These are phyloP conservation scores for Anaspis maculata DNA, from an alignment of 2,888 invertebrate species.

Conservation along the genomic window DNA sequence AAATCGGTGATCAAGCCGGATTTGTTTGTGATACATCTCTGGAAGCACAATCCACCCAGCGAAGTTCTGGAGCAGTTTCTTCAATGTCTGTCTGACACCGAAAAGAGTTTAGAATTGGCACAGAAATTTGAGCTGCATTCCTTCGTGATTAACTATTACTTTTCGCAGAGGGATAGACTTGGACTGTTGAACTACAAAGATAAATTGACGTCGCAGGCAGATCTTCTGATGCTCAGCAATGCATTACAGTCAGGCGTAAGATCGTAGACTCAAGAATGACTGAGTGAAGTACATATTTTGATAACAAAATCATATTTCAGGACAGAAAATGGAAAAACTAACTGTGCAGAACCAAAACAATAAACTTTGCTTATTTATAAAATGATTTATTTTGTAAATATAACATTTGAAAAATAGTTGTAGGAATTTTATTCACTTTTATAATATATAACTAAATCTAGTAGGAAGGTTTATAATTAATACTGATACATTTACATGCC, in stretches of 20 bases:
- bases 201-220: too few species aligned
- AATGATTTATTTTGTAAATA: conserved; percentile 10
- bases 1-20: conserved; percentile 31
- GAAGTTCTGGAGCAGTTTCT: conserved; percentile 41
- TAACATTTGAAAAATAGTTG: too few species aligned
- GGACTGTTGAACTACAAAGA: too few species aligned
- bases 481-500: conserved; percentile 39
- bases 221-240: conserved; percentile 65
- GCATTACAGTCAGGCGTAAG: conserved; percentile 44
- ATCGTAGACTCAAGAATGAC: too few species aligned
- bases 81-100: conserved; percentile 33
- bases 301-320: too few species aligned
- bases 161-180: conserved; percentile 53
- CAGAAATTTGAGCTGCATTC: conserved; percentile 57
- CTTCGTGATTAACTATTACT: conserved; percentile 54
- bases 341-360: conserved; percentile 1
- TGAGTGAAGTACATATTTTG: conserved; percentile 14
- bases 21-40: conserved; percentile 30
- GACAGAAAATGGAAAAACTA: conserved; percentile 31
- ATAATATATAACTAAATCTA: too few species aligned
- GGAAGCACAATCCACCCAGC: conserved; percentile 33
- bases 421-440: conserved; percentile 26
- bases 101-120: conserved; percentile 53
- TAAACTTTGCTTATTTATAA: conserved; percentile 4
- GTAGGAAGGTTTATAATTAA: conserved; percentile 35